These are phyloP conservation scores for Neoseiulus cucumeris DNA, from an alignment of 1,140 invertebrate species.

Conservation along the genomic window DNA sequence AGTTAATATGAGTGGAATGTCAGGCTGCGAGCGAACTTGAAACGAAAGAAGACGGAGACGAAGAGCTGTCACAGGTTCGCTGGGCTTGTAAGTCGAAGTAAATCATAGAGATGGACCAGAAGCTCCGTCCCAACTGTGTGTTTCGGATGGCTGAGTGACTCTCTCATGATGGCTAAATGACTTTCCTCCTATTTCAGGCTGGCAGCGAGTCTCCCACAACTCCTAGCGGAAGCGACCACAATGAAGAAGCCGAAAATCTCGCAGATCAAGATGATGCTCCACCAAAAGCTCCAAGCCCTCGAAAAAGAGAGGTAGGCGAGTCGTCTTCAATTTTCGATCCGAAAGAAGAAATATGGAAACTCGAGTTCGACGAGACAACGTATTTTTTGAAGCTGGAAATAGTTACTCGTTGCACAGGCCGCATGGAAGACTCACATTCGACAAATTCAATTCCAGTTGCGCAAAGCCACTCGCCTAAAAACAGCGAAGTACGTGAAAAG, in stretches of 20 bases:
- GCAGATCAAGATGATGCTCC: background rate
- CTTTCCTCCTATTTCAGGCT: background rate
- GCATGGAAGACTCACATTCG: too few species aligned
- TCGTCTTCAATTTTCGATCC: background rate
- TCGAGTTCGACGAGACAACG: too few species aligned
- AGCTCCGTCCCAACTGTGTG: background rate
- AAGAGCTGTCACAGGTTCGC: background rate
- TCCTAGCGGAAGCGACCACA: background rate
- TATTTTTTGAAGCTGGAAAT: too few species aligned
- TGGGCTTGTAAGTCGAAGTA: too few species aligned
- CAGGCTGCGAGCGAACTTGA: background rate
- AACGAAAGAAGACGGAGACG: background rate
- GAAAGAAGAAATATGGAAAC: too few species aligned
- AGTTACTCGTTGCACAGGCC: too few species aligned
- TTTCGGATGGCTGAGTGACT: background rate
- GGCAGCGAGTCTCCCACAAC: background rate
- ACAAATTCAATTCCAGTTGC: background rate
- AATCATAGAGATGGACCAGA: too few species aligned
- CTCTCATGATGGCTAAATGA: background rate
- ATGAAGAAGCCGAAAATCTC: background rate
- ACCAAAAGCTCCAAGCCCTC: background rate
- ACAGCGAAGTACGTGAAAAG: background rate
- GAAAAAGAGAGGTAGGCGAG: conserved; percentile 2
- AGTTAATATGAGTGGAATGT: background rate
- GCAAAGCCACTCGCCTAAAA: background rate